Conservation (phyloP, 2,888 invertebrate genomes). For the Odontomyia ornata region DNA sequence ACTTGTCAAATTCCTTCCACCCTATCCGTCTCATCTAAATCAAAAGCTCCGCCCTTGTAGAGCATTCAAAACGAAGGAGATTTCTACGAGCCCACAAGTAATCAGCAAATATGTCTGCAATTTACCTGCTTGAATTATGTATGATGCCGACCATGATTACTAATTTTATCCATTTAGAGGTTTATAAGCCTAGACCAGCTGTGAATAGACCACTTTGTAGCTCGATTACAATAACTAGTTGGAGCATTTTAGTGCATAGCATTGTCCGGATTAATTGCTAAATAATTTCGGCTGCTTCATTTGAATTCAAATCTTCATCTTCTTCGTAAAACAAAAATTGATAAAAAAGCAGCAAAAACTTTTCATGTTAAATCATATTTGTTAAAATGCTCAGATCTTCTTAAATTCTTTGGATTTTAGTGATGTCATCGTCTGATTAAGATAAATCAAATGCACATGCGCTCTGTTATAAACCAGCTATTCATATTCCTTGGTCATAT, state of each 20-base stretch:
- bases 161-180: neutral
- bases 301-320: too few relatives aligned
- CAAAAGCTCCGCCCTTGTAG: neutral
- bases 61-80: neutral
- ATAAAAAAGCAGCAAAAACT: too few relatives aligned
- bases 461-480: neutral
- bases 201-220: neutral
- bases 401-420: neutral
- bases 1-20: neutral
- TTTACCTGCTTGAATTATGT: neutral
- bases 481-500: constrained; percentile 18
- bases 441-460: constrained; percentile 46
- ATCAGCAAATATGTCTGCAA: neutral
- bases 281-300: too few relatives aligned
- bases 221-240: neutral
- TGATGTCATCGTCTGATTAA: constrained; percentile 47
- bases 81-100: neutral
- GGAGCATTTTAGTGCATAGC: neutral
- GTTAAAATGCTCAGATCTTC: too few relatives aligned
- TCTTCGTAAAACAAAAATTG: too few relatives aligned
- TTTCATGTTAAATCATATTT: too few relatives aligned
- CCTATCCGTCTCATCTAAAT: neutral
- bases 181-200: constrained; percentile 19
- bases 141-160: neutral
- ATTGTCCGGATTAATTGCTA: neutral